These are phyloP conservation scores for Acleris literana DNA, from an alignment of 2,888 invertebrate genomes.

Conservation along the genomic window DNA sequence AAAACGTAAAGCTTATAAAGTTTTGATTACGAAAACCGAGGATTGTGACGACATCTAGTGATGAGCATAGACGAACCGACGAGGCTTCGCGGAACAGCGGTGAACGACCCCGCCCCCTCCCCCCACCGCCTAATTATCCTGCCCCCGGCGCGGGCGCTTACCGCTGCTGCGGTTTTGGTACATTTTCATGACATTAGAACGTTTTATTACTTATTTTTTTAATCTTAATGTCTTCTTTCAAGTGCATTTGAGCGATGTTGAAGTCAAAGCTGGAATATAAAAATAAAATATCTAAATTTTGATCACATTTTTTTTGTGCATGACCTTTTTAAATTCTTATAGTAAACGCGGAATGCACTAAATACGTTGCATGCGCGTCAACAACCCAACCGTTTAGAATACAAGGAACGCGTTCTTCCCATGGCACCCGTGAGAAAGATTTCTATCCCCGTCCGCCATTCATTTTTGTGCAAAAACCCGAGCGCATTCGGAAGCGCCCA, in stretches of 20 bases:
- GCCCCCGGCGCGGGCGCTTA: constrained; percentile 48
- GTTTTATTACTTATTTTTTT: constrained; percentile 28
- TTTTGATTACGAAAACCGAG: not conserved
- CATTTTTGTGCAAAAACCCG: constrained; percentile 73
- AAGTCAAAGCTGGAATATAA: not conserved
- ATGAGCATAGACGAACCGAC: constrained; percentile 51
- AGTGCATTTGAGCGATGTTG: constrained; percentile 2
- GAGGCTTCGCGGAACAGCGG: constrained; percentile 61
- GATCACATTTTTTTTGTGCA: not conserved
- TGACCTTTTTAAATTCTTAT: constrained; percentile 22
- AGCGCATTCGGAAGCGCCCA: constrained; percentile 60
- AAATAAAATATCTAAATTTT: not conserved
- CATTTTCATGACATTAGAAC: constrained; percentile 47
- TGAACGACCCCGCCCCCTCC: constrained; percentile 59
- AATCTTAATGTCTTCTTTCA: constrained; percentile 23
- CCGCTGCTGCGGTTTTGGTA: constrained; percentile 56
- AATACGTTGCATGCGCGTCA: constrained; percentile 36
- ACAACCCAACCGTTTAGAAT: constrained; percentile 38
- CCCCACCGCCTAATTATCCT: constrained; percentile 62
- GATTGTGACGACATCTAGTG: constrained; percentile 36
- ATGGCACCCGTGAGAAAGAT: constrained; percentile 78
- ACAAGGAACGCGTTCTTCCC: constrained; percentile 61
- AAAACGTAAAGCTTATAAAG: not conserved
- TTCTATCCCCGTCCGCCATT: constrained; percentile 70
- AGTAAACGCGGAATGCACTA: constrained; percentile 29